Percentiles rank a stretch among this genome's conserved stretches.
phyloP scores from a whole-genome alignment of 2,797 vertebrate genomes.

The Labroides dimidiatus region DNA sequence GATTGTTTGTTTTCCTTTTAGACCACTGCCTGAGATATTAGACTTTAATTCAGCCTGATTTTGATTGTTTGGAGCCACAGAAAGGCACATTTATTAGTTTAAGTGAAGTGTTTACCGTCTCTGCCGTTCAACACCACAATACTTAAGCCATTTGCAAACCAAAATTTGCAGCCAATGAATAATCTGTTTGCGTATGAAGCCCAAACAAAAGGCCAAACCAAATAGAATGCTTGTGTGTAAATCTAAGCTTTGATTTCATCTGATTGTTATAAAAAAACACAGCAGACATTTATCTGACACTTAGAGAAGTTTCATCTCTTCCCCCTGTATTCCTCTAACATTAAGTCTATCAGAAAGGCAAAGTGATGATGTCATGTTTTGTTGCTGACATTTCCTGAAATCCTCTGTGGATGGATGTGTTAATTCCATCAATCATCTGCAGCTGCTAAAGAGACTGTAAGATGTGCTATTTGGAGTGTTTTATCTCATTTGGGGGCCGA shows the following conservation, averaged over 20 bases:
- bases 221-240: neutral
- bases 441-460: slow-evolving; percentile 21
- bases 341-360: slow-evolving; percentile 73
- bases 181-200: neutral
- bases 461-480: slow-evolving; percentile 28
- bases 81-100: neutral
- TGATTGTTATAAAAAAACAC: slow-evolving; percentile 34
- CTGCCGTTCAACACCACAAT: neutral
- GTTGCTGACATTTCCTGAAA: no score
- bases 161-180: neutral
- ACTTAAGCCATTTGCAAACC: slow-evolving; percentile 5
- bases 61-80: slow-evolving; percentile 17
- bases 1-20: slow-evolving; percentile 25
- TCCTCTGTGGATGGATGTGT: slow-evolving; percentile 7
- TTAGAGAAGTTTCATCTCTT: slow-evolving; percentile 28
- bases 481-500: slow-evolving; percentile 39
- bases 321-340: slow-evolving; percentile 49
- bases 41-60: slow-evolving; percentile 18
- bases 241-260: slow-evolving; percentile 6
- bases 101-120: slow-evolving; percentile 4
- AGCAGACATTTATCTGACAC: neutral
- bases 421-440: slow-evolving; percentile 4
- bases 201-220: neutral
- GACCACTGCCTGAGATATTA: slow-evolving; percentile 5
- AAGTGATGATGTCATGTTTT: no score